These are phyloP conservation scores for Pseudomyrmex pallidus DNA, from an alignment of 1,140 invertebrate species.

Conservation along the genomic window DNA sequence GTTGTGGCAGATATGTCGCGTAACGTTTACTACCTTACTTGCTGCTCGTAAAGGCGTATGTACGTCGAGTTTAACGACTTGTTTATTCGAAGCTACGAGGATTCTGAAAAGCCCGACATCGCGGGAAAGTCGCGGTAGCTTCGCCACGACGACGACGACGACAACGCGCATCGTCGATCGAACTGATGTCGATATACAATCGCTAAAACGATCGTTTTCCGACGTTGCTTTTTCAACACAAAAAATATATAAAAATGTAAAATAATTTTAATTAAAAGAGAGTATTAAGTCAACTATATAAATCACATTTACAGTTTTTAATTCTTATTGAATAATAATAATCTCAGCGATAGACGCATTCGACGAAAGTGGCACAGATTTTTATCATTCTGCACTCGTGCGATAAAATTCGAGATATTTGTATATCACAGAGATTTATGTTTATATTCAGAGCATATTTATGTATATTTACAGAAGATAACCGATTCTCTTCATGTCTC, in stretches of 20 bases:
- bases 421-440: neutral
- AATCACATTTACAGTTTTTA: no score
- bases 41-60: constrained; percentile 58
- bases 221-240: neutral
- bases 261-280: neutral
- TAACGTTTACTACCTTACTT: constrained; percentile 51
- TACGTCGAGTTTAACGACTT: constrained; percentile 49
- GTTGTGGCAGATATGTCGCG: constrained; percentile 17
- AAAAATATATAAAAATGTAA: neutral
- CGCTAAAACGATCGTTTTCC: neutral
- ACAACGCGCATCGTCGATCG: constrained; percentile 8
- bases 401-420: constrained; percentile 31
- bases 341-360: neutral
- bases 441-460: neutral
- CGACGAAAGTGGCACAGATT: neutral
- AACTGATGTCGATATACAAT: neutral
- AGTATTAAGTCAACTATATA: no score
- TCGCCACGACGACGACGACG: neutral
- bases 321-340: no score
- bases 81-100: constrained; percentile 40
- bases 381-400: neutral
- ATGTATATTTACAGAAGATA: neutral
- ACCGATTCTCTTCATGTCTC: neutral
- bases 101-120: constrained; percentile 32
- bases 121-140: neutral